Conservation (phyloP, 1,140 invertebrate genomes). For the Drosophila lacertosa region DNA sequence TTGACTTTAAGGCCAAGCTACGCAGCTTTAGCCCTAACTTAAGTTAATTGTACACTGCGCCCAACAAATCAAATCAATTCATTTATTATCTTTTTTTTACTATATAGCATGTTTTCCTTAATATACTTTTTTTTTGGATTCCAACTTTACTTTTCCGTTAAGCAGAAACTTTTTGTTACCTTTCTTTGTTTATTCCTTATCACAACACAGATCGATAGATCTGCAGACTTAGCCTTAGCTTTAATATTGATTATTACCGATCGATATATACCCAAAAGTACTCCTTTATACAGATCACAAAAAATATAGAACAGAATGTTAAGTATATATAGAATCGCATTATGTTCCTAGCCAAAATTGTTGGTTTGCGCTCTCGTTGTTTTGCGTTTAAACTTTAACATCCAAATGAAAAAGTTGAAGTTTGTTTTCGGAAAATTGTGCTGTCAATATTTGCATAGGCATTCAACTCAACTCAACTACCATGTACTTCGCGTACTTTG, state of each 20-base stretch:
- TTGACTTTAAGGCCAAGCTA: slow-evolving; percentile 11
- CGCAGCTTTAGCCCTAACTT: not conserved
- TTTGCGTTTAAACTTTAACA: not conserved
- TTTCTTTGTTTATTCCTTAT: too few relatives aligned
- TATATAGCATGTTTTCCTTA: not conserved
- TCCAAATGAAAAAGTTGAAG: not conserved
- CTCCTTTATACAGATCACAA: too few relatives aligned
- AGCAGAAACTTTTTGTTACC: too few relatives aligned
- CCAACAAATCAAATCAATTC: not conserved
- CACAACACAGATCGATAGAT: too few relatives aligned
- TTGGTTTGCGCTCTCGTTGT: too few relatives aligned
- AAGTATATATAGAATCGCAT: too few relatives aligned
- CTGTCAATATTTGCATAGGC: slow-evolving; percentile 12
- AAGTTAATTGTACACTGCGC: not conserved
- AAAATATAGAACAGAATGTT: too few relatives aligned
- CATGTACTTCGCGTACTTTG: slow-evolving; percentile 1
- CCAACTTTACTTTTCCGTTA: too few relatives aligned
- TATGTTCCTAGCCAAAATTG: not conserved
- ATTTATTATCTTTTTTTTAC: not conserved
- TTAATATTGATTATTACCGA: too few relatives aligned
- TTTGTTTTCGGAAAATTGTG: not conserved
- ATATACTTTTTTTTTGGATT: not conserved
- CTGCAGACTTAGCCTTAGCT: too few relatives aligned
- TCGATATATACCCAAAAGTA: too few relatives aligned
- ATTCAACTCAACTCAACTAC: slow-evolving; percentile 2